Evolutionary conservation across 2,797 vertebrate genomes (phyloP).

Genomic region (Pseudochaenichthys georgianus): DNA sequence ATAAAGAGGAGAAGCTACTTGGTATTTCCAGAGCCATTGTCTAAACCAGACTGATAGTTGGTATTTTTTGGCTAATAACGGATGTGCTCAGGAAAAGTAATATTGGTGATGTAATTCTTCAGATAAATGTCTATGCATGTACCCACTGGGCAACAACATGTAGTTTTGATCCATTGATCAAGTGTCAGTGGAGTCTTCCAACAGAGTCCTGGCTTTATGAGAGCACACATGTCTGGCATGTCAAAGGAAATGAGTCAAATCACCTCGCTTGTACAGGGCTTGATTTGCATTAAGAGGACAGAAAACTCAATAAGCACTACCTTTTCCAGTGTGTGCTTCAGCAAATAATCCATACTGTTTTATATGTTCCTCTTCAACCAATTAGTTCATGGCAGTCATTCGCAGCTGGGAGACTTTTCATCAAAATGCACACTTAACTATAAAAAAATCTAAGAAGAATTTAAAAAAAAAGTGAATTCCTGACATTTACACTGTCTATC

Average conservation of each 20-base stretch:
- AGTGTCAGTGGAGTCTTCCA: not conserved
- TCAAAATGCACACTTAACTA: not conserved
- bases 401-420: conserved; percentile 11
- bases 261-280: conserved; percentile 3
- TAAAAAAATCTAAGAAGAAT: not conserved
- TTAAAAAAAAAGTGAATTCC: not conserved
- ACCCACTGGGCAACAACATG: not conserved
- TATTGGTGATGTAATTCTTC: not conserved
- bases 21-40: conserved; percentile 57
- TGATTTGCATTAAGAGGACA: conserved; percentile 36
- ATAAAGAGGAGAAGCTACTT: conserved; percentile 43
- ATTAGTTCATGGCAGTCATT: conserved; percentile 10
- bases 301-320: conserved; percentile 6
- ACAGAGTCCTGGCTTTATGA: not conserved
- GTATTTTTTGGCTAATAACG: conserved; percentile 7
- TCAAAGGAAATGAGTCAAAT: conserved; percentile 27
- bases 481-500: not conserved
- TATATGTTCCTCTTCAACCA: conserved; percentile 23
- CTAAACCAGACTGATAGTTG: conserved; percentile 13
- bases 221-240: not conserved
- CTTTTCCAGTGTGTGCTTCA: conserved; percentile 23
- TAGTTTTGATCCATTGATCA: conserved; percentile 5
- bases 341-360: not conserved
- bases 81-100: conserved; percentile 9
- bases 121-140: not conserved